These are phyloP conservation scores for Platysternon megacephalum DNA, from an alignment of 2,113 vertebrate species.

Conservation along the genomic window DNA sequence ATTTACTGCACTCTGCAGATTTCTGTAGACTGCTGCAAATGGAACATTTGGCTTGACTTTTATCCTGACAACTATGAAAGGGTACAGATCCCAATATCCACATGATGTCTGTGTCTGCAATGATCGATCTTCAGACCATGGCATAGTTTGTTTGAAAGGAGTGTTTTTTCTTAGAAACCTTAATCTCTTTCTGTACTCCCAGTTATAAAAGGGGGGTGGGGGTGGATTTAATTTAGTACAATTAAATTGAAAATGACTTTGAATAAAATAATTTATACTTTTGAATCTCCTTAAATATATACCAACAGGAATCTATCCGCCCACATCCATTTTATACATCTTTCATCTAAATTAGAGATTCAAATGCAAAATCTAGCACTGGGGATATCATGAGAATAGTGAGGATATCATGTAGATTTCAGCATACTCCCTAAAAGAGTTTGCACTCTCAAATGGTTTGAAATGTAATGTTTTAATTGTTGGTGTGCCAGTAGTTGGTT, in stretches of 20 bases:
- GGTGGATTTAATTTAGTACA: constrained; percentile 61
- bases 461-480: constrained; percentile 21
- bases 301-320: constrained; percentile 51
- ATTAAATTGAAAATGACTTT: constrained; percentile 45
- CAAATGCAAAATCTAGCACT: neutral
- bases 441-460: neutral
- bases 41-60: neutral
- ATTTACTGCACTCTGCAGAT: neutral
- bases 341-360: constrained; percentile 37
- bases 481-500: neutral
- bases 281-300: constrained; percentile 45
- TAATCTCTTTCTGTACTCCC: neutral
- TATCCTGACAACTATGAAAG: neutral
- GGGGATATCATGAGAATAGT: neutral
- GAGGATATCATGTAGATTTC: neutral
- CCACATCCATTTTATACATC: constrained; percentile 15
- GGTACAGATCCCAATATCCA: neutral
- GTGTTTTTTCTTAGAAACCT: constrained; percentile 3
- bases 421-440: neutral
- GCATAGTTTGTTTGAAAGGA: neutral
- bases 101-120: neutral
- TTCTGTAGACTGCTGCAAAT: neutral
- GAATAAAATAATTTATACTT: constrained; percentile 44
- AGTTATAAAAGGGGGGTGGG: neutral
- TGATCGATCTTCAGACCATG: neutral